Percentiles rank a stretch among this genome's conserved stretches.
phyloP scores from a whole-genome alignment of 2,888 invertebrate species.

The Heteromyza rotundicornis region DNA sequence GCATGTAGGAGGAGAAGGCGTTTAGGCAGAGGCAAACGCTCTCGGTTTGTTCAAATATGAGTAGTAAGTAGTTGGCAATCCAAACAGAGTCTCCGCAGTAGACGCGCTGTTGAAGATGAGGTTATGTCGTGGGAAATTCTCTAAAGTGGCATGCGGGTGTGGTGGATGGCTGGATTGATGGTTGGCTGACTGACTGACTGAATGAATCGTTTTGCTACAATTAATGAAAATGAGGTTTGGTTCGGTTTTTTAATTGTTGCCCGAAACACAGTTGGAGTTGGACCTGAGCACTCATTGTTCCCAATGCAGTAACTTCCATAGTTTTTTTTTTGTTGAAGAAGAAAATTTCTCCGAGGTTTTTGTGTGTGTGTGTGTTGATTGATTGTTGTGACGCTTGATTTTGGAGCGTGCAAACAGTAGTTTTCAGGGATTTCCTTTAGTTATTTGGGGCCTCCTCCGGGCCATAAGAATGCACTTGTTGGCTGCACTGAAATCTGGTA shows the following conservation, averaged over 20 bases:
- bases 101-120: conserved; percentile 25
- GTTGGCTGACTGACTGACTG: too few species aligned
- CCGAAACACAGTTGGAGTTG: conserved; percentile 8
- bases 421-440: conserved; percentile 10
- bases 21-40: background rate
- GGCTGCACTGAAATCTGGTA: background rate
- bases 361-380: background rate
- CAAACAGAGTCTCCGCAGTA: conserved; percentile 22
- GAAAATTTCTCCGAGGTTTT: too few species aligned
- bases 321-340: too few species aligned
- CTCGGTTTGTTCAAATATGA: background rate
- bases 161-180: too few species aligned
- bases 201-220: conserved; percentile 40
- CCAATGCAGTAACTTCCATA: too few species aligned
- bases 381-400: conserved; percentile 10
- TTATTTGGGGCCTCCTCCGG: background rate
- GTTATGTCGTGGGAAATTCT: conserved; percentile 53
- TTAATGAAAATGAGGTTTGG: conserved; percentile 41
- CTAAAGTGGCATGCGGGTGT: conserved; percentile 56
- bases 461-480: conserved; percentile 14
- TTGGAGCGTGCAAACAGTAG: conserved; percentile 20
- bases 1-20: conserved; percentile 11
- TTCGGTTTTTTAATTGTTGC: conserved; percentile 30
- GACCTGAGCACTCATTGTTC: too few species aligned
- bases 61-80: conserved; percentile 3